phyloP scores from a whole-genome alignment of 2,797 vertebrate genomes.

The Agapornis canus region DNA sequence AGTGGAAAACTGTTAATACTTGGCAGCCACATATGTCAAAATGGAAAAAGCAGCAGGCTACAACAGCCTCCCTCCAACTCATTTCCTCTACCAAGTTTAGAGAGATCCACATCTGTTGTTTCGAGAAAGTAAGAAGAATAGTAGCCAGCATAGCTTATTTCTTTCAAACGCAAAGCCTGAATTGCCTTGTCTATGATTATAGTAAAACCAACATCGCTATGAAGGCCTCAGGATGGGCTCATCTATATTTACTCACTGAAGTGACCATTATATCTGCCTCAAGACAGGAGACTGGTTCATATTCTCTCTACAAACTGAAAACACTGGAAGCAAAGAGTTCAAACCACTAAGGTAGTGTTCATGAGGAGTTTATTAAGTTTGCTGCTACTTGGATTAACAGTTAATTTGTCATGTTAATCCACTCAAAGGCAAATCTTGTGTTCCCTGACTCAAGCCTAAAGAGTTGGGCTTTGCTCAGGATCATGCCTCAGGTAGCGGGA shows the following conservation, averaged over 20 bases:
- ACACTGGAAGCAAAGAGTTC: not conserved
- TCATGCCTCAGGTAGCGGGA: not conserved
- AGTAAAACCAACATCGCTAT: not conserved
- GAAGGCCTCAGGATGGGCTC: not conserved
- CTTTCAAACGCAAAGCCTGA: not conserved
- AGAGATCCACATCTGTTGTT: not conserved
- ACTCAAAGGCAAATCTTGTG: slow-evolving; percentile 25
- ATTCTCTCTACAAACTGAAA: not conserved
- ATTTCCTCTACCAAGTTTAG: not conserved
- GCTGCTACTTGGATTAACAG: slow-evolving; percentile 43
- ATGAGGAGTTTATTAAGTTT: slow-evolving; percentile 36
- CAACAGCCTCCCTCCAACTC: not conserved
- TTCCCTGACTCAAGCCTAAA: not conserved
- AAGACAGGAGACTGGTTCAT: not conserved
- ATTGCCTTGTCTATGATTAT: not conserved
- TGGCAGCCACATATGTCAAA: not conserved
- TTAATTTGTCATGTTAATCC: slow-evolving; percentile 58
- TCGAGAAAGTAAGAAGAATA: not conserved
- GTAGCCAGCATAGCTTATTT: not conserved
- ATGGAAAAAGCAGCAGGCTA: not conserved
- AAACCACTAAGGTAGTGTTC: slow-evolving; percentile 8
- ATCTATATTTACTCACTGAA: not conserved
- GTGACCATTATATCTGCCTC: not conserved
- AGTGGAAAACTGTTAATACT: not conserved
- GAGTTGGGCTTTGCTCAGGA: not conserved